phyloP scores from a whole-genome alignment of 2,888 invertebrate species.

The Ellobium chinense region DNA sequence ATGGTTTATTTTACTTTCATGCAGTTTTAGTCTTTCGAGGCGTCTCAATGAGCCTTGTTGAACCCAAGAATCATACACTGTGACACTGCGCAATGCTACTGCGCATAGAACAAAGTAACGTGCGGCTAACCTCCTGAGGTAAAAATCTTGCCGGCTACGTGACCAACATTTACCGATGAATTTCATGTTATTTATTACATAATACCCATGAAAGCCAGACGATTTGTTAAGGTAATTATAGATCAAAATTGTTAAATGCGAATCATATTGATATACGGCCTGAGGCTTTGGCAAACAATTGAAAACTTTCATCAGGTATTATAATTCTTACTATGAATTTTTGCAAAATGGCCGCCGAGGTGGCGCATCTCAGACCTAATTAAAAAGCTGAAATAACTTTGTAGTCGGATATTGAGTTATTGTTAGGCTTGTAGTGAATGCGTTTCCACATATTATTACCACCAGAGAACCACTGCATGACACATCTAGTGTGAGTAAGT shows the following conservation, averaged over 20 bases:
- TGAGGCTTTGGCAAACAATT: background rate
- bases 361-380: too few relatives aligned
- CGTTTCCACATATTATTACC: too few relatives aligned
- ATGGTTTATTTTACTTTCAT: too few relatives aligned
- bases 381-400: too few relatives aligned
- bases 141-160: background rate
- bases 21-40: too few relatives aligned
- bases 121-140: background rate
- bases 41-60: too few relatives aligned
- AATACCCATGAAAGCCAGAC: background rate
- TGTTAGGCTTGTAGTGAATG: too few relatives aligned
- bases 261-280: background rate
- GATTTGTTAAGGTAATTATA: slow-evolving; percentile 8
- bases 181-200: too few relatives aligned
- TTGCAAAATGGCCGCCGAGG: slow-evolving; percentile 3
- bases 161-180: background rate
- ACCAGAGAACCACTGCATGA: too few relatives aligned
- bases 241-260: background rate
- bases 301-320: background rate
- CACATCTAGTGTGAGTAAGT: too few relatives aligned
- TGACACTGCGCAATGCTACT: slow-evolving; percentile 23
- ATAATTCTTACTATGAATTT: background rate
- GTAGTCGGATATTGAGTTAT: too few relatives aligned
- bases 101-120: slow-evolving; percentile 42
- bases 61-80: background rate